phyloP scores from a whole-genome alignment of 2,888 invertebrate genomes.

The Laspeyria flexula region DNA sequence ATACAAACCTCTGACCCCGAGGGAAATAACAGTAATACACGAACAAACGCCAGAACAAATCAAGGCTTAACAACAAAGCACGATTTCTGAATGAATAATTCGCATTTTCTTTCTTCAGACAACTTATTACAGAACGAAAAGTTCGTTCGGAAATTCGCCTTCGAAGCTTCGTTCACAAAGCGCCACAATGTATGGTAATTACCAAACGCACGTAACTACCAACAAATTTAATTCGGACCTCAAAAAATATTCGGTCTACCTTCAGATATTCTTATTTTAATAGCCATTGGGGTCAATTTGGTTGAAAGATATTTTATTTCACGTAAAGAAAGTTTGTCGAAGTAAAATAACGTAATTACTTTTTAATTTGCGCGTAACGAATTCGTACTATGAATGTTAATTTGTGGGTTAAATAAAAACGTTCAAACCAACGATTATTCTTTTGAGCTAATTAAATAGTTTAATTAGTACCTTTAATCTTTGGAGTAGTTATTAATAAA shows the following conservation, averaged over 20 bases:
- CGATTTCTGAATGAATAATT: constrained; percentile 29
- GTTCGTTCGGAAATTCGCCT: constrained; percentile 47
- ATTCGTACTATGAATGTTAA: constrained; percentile 13
- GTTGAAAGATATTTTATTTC: background rate
- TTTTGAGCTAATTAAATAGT: constrained; percentile 3
- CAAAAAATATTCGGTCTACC: background rate
- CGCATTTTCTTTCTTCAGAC: constrained; percentile 33
- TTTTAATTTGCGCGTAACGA: constrained; percentile 21
- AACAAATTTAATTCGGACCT: constrained; percentile 7
- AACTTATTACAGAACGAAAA: constrained; percentile 48
- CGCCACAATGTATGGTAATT: constrained; percentile 57
- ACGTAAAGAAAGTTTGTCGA: background rate
- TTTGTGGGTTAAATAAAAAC: constrained; percentile 5
- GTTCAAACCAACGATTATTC: constrained; percentile 1
- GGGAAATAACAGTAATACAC: constrained; percentile 4
- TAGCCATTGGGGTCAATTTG: background rate
- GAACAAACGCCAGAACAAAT: constrained; percentile 7
- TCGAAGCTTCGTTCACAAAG: constrained; percentile 51
- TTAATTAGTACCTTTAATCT: background rate
- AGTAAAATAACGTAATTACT: constrained; percentile 20
- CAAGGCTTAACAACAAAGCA: constrained; percentile 15
- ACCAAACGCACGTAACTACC: constrained; percentile 28
- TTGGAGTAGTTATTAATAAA: no score
- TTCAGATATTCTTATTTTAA: constrained; percentile 1
- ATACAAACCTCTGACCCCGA: background rate